These are phyloP conservation scores for Actenoides lindsayi DNA, from an alignment of 2,113 vertebrate species.

Conservation along the genomic window DNA sequence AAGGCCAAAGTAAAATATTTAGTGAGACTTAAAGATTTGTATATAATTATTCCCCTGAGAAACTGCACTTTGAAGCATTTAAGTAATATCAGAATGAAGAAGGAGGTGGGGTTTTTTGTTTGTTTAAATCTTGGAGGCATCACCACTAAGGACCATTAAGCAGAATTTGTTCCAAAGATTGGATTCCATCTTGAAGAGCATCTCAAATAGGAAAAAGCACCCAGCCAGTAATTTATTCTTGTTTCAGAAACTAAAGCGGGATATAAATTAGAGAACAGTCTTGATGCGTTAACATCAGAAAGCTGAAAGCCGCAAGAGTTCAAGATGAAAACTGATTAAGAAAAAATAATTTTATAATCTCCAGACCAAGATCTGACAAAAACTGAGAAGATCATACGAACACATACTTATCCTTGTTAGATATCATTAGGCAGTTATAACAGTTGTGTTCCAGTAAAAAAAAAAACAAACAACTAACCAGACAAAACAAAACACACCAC, in stretches of 20 bases:
- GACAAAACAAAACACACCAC: no score
- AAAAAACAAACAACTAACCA: background rate
- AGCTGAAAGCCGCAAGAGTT: background rate
- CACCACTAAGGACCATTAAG: background rate
- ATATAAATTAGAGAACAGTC: background rate
- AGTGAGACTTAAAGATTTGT: background rate
- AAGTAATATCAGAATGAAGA: background rate
- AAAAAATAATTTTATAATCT: background rate
- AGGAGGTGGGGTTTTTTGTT: background rate
- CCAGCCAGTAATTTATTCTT: background rate
- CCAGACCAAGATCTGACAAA: background rate
- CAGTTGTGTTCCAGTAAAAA: background rate
- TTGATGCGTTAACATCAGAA: background rate
- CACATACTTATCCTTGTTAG: background rate
- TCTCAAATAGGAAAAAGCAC: background rate
- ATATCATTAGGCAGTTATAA: background rate
- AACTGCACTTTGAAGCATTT: background rate
- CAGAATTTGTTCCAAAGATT: background rate
- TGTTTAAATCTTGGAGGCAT: background rate
- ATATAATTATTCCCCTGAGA: background rate
- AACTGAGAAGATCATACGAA: background rate
- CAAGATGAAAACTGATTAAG: conserved; percentile 5
- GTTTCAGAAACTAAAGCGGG: background rate
- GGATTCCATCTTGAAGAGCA: background rate
- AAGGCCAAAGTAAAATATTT: background rate